Evolutionary conservation across 2,888 invertebrate genomes (phyloP).

Genomic region (Drosophila lacicola): DNA sequence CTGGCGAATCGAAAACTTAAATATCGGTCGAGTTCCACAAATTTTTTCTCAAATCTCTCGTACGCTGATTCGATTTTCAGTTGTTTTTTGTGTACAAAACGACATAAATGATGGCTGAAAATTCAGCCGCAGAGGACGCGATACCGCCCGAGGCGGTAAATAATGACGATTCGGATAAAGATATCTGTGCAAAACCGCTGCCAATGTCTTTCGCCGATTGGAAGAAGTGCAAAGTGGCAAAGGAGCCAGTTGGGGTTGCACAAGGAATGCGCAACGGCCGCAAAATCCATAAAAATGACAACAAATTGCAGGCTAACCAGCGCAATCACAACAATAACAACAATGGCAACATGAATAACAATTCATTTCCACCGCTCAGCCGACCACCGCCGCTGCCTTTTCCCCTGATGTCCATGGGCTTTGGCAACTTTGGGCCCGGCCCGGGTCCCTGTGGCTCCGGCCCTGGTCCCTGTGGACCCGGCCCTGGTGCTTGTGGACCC

Average conservation of each 20-base stretch:
- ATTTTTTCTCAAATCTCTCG: constrained; percentile 26
- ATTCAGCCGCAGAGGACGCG: constrained; percentile 25
- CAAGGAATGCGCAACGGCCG: constrained; percentile 25
- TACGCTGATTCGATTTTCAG: constrained; percentile 7
- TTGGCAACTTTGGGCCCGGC: constrained; percentile 56
- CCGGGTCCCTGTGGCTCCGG: constrained; percentile 34
- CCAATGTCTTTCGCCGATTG: constrained; percentile 75
- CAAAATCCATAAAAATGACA: constrained; percentile 28
- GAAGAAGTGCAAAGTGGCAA: constrained; percentile 68
- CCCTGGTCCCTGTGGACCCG: no score
- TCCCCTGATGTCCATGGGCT: constrained; percentile 57
- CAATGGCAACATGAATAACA: constrained; percentile 33
- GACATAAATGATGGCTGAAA: constrained; percentile 58
- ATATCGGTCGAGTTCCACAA: constrained; percentile 37
- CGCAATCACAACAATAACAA: constrained; percentile 34
- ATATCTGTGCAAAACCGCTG: constrained; percentile 23
- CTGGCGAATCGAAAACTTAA: constrained; percentile 20
- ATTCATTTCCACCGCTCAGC: constrained; percentile 41
- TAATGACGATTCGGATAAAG: constrained; percentile 16
- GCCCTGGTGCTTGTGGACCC: no score
- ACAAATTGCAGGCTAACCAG: constrained; percentile 20
- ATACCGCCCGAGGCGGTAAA: constrained; percentile 7
- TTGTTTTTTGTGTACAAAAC: constrained; percentile 16
- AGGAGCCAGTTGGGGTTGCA: constrained; percentile 26
- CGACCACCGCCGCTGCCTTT: constrained; percentile 66